These are phyloP conservation scores for Plagiodera versicolora DNA, from an alignment of 2,888 invertebrate genomes.

Conservation along the genomic window DNA sequence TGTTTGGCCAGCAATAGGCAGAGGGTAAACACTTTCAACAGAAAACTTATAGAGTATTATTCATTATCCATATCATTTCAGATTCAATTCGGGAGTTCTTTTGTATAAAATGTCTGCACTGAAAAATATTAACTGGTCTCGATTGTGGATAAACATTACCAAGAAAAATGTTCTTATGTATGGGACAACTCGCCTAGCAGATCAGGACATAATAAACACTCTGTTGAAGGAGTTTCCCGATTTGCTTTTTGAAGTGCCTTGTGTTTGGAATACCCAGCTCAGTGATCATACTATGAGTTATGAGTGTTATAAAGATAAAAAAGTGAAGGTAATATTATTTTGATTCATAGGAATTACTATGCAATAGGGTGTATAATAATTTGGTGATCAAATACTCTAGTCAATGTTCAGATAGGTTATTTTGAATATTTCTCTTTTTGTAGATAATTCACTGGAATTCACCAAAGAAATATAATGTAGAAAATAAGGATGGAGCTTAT, in stretches of 20 bases:
- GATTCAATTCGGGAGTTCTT: conserved; percentile 82
- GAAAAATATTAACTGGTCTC: conserved; percentile 70
- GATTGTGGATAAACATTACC: conserved; percentile 75
- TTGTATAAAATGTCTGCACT: conserved; percentile 74
- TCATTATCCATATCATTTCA: conserved; percentile 32
- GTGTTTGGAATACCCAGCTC: conserved; percentile 90
- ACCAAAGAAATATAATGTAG: conserved; percentile 79
- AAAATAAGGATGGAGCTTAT: conserved; percentile 76
- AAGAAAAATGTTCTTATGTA: conserved; percentile 70
- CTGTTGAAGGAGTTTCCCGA: conserved; percentile 75
- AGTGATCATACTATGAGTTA: conserved; percentile 80
- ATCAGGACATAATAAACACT: conserved; percentile 91
- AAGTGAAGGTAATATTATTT: conserved; percentile 68
- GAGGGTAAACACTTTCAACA: conserved; percentile 56
- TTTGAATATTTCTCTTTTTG: conserved; percentile 31
- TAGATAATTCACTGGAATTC: conserved; percentile 94
- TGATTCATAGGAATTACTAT: too few species aligned
- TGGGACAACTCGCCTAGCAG: conserved; percentile 75
- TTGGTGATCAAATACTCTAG: too few species aligned
- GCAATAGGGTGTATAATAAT: too few species aligned
- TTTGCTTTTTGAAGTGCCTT: conserved; percentile 76
- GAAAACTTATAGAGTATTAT: background rate
- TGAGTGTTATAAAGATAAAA: conserved; percentile 72
- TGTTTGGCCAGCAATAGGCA: conserved; percentile 83
- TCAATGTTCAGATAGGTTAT: too few species aligned